Conservation (phyloP, 2,888 invertebrate species). For the Branchellion lobata region DNA sequence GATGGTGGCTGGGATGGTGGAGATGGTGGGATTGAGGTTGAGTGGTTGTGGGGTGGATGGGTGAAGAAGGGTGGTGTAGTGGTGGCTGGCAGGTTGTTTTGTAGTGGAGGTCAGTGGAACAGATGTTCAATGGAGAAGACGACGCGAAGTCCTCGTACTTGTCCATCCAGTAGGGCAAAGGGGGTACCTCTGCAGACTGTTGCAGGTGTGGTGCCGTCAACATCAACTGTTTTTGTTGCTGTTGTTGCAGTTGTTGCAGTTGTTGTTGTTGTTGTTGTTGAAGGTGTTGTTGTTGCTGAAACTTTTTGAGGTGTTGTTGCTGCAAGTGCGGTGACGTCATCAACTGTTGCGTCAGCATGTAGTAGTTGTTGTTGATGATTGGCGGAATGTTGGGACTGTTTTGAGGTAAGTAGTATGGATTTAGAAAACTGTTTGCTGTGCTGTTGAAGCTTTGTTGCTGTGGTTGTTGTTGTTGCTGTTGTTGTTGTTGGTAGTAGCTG, state of each 20-base stretch:
- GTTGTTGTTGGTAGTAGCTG: not conserved
- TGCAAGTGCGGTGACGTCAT: not conserved
- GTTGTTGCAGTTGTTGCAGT: not conserved
- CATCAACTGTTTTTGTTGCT: not conserved
- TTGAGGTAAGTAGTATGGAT: not conserved
- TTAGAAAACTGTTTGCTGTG: not conserved
- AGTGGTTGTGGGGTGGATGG: not conserved
- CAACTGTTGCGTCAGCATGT: constrained; percentile 6
- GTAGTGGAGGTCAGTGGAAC: not conserved
- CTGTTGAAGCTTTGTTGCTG: not conserved
- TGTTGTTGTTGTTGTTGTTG: not conserved
- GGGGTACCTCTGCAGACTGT: not conserved
- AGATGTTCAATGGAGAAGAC: not conserved
- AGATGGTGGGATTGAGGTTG: not conserved
- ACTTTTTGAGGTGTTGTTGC: not conserved
- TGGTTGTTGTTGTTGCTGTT: not conserved
- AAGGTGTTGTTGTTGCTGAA: constrained; percentile 1
- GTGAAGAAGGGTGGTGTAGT: not conserved
- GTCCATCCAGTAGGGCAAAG: not conserved
- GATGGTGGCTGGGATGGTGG: not conserved
- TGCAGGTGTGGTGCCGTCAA: not conserved
- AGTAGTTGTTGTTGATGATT: constrained; percentile 12
- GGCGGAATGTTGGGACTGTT: not conserved
- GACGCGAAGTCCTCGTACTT: not conserved
- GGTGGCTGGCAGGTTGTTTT: not conserved